Base-by-base conservation (phyloP, 1,140 invertebrate genomes). In the Drosophila asahinai region DNA sequence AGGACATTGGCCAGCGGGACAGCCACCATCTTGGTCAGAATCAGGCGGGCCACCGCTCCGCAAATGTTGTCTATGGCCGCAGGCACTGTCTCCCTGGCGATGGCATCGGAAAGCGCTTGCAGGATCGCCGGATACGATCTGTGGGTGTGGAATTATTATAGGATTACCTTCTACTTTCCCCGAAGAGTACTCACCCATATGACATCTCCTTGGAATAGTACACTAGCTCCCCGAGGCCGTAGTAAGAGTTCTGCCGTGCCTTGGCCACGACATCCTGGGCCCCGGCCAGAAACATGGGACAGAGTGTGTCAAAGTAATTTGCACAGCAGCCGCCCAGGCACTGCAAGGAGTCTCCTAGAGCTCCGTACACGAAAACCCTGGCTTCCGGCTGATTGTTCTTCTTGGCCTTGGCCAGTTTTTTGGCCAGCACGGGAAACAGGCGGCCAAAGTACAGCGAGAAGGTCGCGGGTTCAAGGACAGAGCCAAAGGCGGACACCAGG, bases 191-290 rank as follows among this genome's bases (percentile, higher is more conserved):
- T 89, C 57, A 93, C 92, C 73, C 66, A 22, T 79, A 93, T 17
- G 92, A 91, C 40, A 83, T 92, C 11, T 91, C 79, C 43, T 86
- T 83, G 5, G 86, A 95, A 90, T 96, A 91, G 3, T 95, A 90
- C 30, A 94, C 95, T 47, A 97, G 93, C 86, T 97, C 96, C 11
- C 97, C 97, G 30, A 97, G 93, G 27, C 95, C 96, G 93, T 94
- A 97, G 43, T 96, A 95, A 0, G 95, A 94, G 93, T 97, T 98
- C 83, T 96, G 97, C 22, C 97, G 94, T 2, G 97, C 95, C 42
- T 79, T 80, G 93, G 97, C 95, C 77, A 95, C 94, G 3, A 94
- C 66, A 92, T 97, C 96, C 55, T 93, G 93, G 1, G 94, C 93
- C 17, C 94, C 94, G 61, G 92, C 93, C 15, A 96, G 93, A 70